Evolutionary conservation across 1,140 invertebrate species (phyloP).

Genomic region (Lepidurus apus): DNA sequence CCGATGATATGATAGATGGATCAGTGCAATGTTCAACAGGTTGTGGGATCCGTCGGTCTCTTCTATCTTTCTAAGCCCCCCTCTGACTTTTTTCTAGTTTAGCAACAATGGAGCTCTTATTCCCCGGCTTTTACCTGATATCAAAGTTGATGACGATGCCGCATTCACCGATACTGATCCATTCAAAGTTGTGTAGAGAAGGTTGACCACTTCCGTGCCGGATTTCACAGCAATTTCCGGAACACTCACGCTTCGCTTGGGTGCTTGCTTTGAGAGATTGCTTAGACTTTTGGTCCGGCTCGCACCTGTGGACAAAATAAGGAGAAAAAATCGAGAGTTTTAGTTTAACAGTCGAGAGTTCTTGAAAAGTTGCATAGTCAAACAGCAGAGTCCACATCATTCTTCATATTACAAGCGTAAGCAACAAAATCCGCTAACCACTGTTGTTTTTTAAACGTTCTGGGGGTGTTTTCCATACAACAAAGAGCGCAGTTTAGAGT

Average conservation of each 20-base stretch:
- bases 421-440: not conserved
- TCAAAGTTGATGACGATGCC: not conserved
- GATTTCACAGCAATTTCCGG: slow-evolving; percentile 11
- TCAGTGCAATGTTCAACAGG: not conserved
- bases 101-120: not conserved
- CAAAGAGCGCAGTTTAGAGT: not conserved
- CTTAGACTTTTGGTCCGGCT: not conserved
- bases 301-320: not conserved
- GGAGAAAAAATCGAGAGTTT: not conserved
- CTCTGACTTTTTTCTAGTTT: not conserved
- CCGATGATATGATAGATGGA: not conserved
- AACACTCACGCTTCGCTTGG: not conserved
- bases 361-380: not conserved
- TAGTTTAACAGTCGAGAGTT: not conserved
- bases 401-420: too few species aligned
- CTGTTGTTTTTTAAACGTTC: not conserved
- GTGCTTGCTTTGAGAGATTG: not conserved
- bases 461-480: not conserved
- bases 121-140: not conserved
- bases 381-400: too few species aligned
- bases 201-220: slow-evolving; percentile 12
- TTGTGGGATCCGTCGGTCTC: not conserved
- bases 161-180: slow-evolving; percentile 2
- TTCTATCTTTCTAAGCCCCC: not conserved
- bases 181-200: not conserved